phyloP scores from a whole-genome alignment of 2,797 vertebrate species.

The Novumbra hubbsi region DNA sequence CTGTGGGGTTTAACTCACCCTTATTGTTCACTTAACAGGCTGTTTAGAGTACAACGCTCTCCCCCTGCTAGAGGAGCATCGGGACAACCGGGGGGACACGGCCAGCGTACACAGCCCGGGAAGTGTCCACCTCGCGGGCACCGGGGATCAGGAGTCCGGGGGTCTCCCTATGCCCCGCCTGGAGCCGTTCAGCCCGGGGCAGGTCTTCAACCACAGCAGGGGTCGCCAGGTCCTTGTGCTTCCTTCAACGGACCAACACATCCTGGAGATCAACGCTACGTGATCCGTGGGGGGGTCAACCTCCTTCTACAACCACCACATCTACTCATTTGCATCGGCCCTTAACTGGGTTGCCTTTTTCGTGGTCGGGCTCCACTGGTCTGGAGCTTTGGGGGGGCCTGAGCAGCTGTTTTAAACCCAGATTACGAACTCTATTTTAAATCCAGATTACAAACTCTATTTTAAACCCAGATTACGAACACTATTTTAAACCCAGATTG shows the following conservation, averaged over 20 bases:
- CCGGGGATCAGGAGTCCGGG: conserved; percentile 75
- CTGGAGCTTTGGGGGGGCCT: conserved; percentile 36
- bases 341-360: conserved; percentile 24
- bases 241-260: conserved; percentile 89
- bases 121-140: conserved; percentile 80
- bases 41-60: conserved; percentile 93
- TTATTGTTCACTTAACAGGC: conserved; percentile 67
- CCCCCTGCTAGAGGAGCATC: conserved; percentile 85
- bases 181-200: conserved; percentile 85
- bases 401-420: conserved; percentile 30
- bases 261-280: conserved; percentile 94
- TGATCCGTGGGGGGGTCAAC: conserved; percentile 71
- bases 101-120: conserved; percentile 86
- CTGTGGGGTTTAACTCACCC: neutral
- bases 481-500: conserved; percentile 5
- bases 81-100: conserved; percentile 87
- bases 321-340: neutral
- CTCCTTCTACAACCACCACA: conserved; percentile 2
- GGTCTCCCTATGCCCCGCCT: conserved; percentile 91
- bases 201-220: conserved; percentile 89
- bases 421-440: neutral
- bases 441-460: too few species aligned
- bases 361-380: conserved; percentile 44
- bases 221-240: conserved; percentile 88
- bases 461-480: too few species aligned